Percentiles rank a stretch among this genome's conserved stretches.
phyloP scores from a whole-genome alignment of 1,140 invertebrate genomes.

The Sipha flava region DNA sequence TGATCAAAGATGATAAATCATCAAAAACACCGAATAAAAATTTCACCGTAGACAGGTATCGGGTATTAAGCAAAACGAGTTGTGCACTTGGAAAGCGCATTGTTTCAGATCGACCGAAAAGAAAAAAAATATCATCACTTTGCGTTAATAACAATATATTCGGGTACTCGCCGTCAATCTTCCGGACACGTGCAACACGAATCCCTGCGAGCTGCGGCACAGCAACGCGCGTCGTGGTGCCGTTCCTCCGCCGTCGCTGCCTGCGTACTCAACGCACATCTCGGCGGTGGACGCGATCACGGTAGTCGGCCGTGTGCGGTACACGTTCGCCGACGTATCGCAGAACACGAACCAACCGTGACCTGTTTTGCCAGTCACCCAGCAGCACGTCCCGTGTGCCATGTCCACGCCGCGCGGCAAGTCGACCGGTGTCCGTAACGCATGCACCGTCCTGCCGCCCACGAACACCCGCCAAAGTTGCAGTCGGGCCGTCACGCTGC shows the following conservation, averaged over 20 bases:
- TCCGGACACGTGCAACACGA: background rate
- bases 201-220: background rate
- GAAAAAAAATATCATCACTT: too few species aligned
- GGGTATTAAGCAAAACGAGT: too few species aligned
- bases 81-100: too few species aligned
- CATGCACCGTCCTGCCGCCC: background rate
- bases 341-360: slow-evolving; percentile 19
- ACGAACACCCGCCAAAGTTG: background rate
- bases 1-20: too few species aligned
- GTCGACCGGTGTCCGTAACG: background rate
- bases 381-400: background rate
- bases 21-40: too few species aligned
- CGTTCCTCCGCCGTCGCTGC: too few species aligned
- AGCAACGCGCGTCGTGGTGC: background rate
- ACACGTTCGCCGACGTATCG: background rate
- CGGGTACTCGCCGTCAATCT: background rate
- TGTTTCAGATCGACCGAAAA: too few species aligned
- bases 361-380: background rate
- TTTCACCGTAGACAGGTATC: too few species aligned
- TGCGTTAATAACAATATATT: too few species aligned
- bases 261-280: background rate
- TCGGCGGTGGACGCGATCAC: background rate
- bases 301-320: background rate
- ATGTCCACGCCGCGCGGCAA: background rate
- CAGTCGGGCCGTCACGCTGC: background rate